Base-by-base conservation (phyloP, 2,888 invertebrate genomes). In the Amphipoea lucens region DNA sequence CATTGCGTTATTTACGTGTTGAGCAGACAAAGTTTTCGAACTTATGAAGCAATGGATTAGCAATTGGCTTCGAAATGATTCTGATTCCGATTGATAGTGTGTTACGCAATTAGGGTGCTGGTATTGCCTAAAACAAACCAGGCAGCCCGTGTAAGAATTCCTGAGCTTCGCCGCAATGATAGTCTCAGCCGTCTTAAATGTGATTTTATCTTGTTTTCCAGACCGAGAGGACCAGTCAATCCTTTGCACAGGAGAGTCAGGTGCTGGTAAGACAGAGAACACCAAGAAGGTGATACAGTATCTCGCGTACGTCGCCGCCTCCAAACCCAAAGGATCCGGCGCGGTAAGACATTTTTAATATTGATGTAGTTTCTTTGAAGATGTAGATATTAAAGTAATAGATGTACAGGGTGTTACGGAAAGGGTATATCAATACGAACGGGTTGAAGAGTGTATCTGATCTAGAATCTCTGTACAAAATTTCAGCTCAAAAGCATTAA, bases 221-320 rank as follows among this genome's bases (percentile, higher is more conserved):
- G 99, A 99, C 97, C 98, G 99, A 81, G 99, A 99, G 97, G 99
- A 99, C 97, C 99, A 99, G 97, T 99, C 99, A 73, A 99, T 99
- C 94, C 97, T 99, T 89, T 99, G 99, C 97, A 99, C 99, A 92
- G 99, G 99, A 91, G 99, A 99, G 97, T 99, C 99, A n/a, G 99
- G 99, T 90, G 99, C 99, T 90, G 99, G 99, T 89, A 99, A 99
- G 97, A 99, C 99, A 74, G 99, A 99, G 96, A 99, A 99, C 97
- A 99, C 99, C 82, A 99, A 99, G 97, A 99, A 99, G 97, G 99
- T 99, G 77, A 99, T 99, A 94, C 99, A 99, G 97, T 99, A 99
- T 97, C 97, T 99, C 95, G 99, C 99, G 68, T 99, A 99, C 96
- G 99, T 99, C 78, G 99, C 99, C 89, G 99, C 99, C 73, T 99